Base-by-base conservation (phyloP, 2,888 invertebrate genomes). In the Nymphalis urticae region DNA sequence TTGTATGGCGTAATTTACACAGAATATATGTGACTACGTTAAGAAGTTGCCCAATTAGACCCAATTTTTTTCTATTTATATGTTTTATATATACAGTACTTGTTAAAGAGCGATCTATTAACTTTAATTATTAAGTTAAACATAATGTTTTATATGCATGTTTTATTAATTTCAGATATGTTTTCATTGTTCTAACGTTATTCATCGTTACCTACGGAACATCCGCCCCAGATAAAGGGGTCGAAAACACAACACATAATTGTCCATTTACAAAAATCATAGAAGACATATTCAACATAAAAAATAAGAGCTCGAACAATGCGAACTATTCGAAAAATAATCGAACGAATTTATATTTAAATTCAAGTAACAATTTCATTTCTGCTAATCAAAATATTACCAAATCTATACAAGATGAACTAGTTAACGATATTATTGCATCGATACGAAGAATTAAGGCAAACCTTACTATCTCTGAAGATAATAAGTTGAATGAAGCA, bases 361-460 rank as follows among this genome's bases (percentile, higher is more conserved):
- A 94, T 79, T 89, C 94, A 48, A 93, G 94, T 88, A 95, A 95
- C 85, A 90, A 93, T 84, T 79, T 86, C 1, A 83, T 85, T 24
- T 76, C 75, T 8, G 76, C 73, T 50, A 82, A 83, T 62, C 82
- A 81, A 48, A 83, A 82, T 60, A 77, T 79, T 6, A 83, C 86
- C 66, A 79, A 79, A 69, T 71, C 79, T 7, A 81, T 81, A 53
- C 85, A 91, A 76, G 90, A 90, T 67, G 86, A 88, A 72, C 74
- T 92, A 68, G 85, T 92, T 2, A 87, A 90, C 67, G 81, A 85
- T 70, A 92, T 92, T 4, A 92, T 92, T 60, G 88, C 85, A 56
- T 90, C 92, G 36, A 92, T 92, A 54, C 90, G 90, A 74, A 85
- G 83, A 77, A 91, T 92, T 50, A 90, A 89, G 79, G 85, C 85